Evolutionary conservation across 2,888 invertebrate genomes (phyloP).

Genomic region (Boloria euphrosyne): DNA sequence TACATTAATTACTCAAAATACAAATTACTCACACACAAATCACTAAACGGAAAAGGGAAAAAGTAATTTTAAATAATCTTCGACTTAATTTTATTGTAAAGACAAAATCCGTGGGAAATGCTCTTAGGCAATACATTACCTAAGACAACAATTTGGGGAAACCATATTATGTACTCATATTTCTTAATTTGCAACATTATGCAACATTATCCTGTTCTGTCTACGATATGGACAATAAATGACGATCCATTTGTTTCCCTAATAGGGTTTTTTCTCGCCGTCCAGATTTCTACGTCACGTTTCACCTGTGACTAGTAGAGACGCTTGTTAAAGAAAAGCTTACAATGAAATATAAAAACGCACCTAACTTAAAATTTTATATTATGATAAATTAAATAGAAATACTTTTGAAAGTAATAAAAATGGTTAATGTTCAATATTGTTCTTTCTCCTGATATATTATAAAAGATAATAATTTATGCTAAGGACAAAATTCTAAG

Average conservation of each 20-base stretch:
- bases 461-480: no score
- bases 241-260: conserved; percentile 25
- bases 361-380: not conserved
- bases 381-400: not conserved
- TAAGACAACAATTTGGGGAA: conserved; percentile 1
- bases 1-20: no score
- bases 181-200: conserved; percentile 28
- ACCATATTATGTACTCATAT: conserved; percentile 8
- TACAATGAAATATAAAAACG: conserved; percentile 17
- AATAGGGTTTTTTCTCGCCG: conserved; percentile 25
- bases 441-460: no score
- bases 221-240: conserved; percentile 13
- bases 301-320: conserved; percentile 16
- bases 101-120: no score
- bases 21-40: no score
- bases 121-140: not conserved
- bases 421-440: no score
- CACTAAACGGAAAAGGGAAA: no score
- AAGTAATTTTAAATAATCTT: no score
- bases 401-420: no score
- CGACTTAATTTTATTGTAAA: no score
- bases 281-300: conserved; percentile 23
- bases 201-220: conserved; percentile 31
- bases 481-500: no score
- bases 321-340: not conserved